phyloP scores from a whole-genome alignment of 2,113 vertebrate genomes.

The Zeus faber region DNA sequence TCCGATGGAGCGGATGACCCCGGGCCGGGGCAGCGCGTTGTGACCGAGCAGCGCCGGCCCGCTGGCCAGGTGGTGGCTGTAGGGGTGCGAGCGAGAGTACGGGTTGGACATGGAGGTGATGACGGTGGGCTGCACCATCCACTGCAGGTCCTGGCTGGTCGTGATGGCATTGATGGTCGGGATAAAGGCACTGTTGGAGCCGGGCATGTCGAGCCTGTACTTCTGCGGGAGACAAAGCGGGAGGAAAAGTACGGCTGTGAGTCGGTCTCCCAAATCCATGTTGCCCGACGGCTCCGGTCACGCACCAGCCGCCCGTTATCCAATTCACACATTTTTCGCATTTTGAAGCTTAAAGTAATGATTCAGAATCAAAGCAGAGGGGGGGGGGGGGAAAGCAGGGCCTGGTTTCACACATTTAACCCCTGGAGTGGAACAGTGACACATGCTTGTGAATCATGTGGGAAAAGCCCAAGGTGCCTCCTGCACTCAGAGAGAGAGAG shows the following conservation, averaged over 20 bases:
- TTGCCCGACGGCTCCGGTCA: no score
- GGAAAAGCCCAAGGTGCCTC: conserved; percentile 60
- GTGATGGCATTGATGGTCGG: conserved; percentile 99
- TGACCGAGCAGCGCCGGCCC: conserved; percentile 84
- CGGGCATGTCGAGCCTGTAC: conserved; percentile 98
- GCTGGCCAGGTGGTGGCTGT: conserved; percentile 84
- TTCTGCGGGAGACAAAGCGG: conserved; percentile 75
- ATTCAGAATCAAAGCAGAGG: conserved; percentile 45
- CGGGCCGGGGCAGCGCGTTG: conserved; percentile 86
- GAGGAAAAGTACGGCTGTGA: no score
- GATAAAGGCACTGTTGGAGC: conserved; percentile 97
- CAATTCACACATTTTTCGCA: conserved; percentile 51
- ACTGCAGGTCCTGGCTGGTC: conserved; percentile 98
- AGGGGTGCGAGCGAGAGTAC: conserved; percentile 90
- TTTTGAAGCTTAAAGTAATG: conserved; percentile 47
- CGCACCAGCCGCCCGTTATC: conserved; percentile 40
- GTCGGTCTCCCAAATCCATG: no score
- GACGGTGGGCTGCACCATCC: conserved; percentile 99
- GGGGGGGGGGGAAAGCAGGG: conserved; percentile 25
- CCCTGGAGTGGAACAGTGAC: conserved; percentile 60
- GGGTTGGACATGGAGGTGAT: conserved; percentile 99
- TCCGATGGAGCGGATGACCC: conserved; percentile 96
- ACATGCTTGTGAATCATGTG: conserved; percentile 69
- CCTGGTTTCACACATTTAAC: conserved; percentile 39
- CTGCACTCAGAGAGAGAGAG: no score